These are phyloP conservation scores for Polymixis lichenea DNA, from an alignment of 2,888 invertebrate species.

Conservation along the genomic window DNA sequence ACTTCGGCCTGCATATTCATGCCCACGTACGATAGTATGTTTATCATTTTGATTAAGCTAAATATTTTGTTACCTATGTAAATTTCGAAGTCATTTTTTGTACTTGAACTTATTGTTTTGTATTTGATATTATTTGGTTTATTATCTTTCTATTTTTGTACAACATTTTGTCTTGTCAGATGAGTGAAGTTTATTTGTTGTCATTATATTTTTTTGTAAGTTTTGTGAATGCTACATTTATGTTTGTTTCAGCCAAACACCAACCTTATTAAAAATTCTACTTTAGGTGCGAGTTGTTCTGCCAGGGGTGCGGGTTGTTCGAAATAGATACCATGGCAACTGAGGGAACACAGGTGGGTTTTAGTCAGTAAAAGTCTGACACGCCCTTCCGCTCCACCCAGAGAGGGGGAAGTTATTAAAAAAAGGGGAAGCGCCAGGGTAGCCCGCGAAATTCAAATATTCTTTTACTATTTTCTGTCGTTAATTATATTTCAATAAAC, in stretches of 20 bases:
- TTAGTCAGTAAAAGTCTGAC: too few relatives aligned
- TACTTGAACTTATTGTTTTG: slow-evolving; percentile 9
- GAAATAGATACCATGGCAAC: too few relatives aligned
- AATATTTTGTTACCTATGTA: slow-evolving; percentile 33
- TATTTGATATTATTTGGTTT: slow-evolving; percentile 35
- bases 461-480: too few relatives aligned
- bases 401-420: too few relatives aligned
- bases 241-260: slow-evolving; percentile 28
- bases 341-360: too few relatives aligned
- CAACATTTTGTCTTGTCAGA: slow-evolving; percentile 39
- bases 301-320: too few relatives aligned
- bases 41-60: slow-evolving; percentile 76
- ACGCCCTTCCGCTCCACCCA: too few relatives aligned
- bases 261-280: slow-evolving; percentile 17
- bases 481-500: too few relatives aligned
- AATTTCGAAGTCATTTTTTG: slow-evolving; percentile 48
- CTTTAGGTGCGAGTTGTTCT: too few relatives aligned
- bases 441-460: too few relatives aligned
- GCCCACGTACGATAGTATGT: slow-evolving; percentile 85
- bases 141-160: slow-evolving; percentile 25
- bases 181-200: slow-evolving; percentile 24
- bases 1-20: slow-evolving; percentile 88
- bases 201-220: slow-evolving; percentile 25
- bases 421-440: too few relatives aligned
- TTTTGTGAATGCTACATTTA: not conserved